Evolutionary conservation across 1,140 invertebrate genomes (phyloP).

Genomic region (Cyphomyrmex costatus): DNA sequence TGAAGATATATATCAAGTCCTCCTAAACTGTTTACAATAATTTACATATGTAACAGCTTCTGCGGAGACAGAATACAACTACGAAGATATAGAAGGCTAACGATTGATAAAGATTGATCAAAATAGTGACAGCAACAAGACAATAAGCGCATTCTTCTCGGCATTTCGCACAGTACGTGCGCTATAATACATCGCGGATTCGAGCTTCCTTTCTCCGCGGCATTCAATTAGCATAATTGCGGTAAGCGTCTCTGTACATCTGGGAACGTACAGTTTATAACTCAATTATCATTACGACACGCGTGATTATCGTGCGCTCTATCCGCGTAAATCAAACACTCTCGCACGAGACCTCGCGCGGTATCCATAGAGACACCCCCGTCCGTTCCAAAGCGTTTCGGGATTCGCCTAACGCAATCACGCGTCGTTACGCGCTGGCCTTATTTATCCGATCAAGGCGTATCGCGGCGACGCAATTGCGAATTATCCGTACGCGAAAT

Average conservation of each 20-base stretch:
- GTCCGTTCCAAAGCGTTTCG: neutral
- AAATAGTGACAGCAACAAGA: neutral
- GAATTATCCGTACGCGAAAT: constrained; percentile 49
- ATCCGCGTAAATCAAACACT: neutral
- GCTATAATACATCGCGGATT: constrained; percentile 2
- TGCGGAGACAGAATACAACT: neutral
- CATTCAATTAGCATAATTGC: constrained; percentile 10
- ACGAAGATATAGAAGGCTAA: neutral
- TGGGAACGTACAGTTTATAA: constrained; percentile 29
- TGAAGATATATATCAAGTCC: neutral
- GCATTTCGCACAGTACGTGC: neutral
- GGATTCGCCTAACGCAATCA: constrained; percentile 16
- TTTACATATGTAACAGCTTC: neutral
- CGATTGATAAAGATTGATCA: neutral
- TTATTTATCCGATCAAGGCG: constrained; percentile 34
- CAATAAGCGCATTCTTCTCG: neutral
- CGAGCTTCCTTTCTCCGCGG: constrained; percentile 11
- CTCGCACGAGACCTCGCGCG: neutral
- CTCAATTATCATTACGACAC: constrained; percentile 32
- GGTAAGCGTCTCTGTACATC: constrained; percentile 13
- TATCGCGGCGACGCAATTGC: neutral
- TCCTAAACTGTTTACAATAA: neutral
- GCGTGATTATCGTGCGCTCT: constrained; percentile 12
- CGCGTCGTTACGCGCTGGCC: neutral
- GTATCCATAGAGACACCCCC: too few species aligned